Base-by-base conservation (phyloP, 2,113 vertebrate species). In the Myrmecophaga tridactyla region DNA sequence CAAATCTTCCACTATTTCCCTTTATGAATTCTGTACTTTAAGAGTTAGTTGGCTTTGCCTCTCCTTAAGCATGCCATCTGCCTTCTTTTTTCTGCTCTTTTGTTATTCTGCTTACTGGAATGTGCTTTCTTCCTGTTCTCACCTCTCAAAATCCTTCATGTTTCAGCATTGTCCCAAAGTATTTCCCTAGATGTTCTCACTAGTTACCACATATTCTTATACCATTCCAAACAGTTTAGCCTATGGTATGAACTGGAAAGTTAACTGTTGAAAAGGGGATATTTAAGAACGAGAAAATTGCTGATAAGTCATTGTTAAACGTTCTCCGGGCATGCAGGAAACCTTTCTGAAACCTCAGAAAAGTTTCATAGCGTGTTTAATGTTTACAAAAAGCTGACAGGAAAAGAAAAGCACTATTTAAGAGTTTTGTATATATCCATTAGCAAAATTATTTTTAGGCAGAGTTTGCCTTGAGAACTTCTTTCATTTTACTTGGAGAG, bases 221-320 rank as follows among this genome's bases (percentile, higher is more conserved):
- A 27, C 29, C 58, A 4, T n/a, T 31, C 11, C 34, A 17, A 63
- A 58, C 76, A 58, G 3, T 48, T 80, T 9, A 77, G 36, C 77
- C 14, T 27, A 39, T n/a, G 53, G 39, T 34, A 5, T 46, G 46
- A 72, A 62, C 53, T 58, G 77, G 36, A 85, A 80, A 73, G 60
- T 65, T 51, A 65, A 25, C 53, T 92, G 58, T 46, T 58, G 21
- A 81, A 75, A 80, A 9, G 1, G 3, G 12, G 13, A 39, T 51
- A 21, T 69, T 88, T 80, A 70, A 94, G 92, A 93, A 78, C 41
- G 89, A 93, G 84, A 86, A 39, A n/a, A 31, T 48, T 77, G 73
- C 60, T 39, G 29, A 77, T 36, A 76, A 80, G 41, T 36, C 39
- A 43, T 65, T 65, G 65, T 87, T 72, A 82, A 77, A 67, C 23